phyloP scores from a whole-genome alignment of 2,113 vertebrate species.

The Columba livia region DNA sequence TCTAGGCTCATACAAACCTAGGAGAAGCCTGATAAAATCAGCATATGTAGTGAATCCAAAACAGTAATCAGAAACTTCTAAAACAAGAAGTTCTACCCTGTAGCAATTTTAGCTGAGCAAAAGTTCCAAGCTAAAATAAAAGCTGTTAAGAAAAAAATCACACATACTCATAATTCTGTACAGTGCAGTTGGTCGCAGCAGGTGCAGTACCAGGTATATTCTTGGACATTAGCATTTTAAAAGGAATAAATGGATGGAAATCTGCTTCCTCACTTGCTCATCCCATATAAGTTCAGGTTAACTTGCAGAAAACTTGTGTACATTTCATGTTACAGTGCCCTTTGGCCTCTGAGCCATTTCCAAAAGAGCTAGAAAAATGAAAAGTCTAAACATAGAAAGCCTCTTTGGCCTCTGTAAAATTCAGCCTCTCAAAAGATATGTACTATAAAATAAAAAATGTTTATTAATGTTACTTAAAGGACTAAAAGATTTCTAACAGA shows the following conservation, averaged over 20 bases:
- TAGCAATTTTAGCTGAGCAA: background rate
- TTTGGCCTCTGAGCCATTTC: background rate
- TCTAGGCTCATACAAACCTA: background rate
- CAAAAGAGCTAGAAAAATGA: background rate
- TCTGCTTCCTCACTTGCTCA: background rate
- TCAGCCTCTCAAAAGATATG: background rate
- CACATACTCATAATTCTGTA: background rate
- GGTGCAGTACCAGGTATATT: background rate
- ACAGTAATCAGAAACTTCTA: background rate
- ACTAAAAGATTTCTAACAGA: background rate
- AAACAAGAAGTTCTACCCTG: background rate
- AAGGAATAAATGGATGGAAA: background rate
- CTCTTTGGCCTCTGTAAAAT: background rate
- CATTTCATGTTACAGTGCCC: background rate
- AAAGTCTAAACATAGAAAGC: background rate
- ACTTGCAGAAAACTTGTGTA: background rate
- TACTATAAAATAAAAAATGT: background rate
- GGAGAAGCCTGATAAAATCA: background rate
- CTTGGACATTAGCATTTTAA: background rate
- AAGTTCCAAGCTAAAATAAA: background rate
- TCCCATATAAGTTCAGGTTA: background rate
- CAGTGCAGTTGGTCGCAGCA: background rate
- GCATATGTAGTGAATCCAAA: background rate
- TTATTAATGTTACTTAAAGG: background rate
- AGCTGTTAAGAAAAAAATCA: background rate